Evolutionary conservation across 2,113 vertebrate genomes (phyloP), one percentile per base, ranked within the genome.

Genomic region (Ammospiza nelsoni): DNA sequence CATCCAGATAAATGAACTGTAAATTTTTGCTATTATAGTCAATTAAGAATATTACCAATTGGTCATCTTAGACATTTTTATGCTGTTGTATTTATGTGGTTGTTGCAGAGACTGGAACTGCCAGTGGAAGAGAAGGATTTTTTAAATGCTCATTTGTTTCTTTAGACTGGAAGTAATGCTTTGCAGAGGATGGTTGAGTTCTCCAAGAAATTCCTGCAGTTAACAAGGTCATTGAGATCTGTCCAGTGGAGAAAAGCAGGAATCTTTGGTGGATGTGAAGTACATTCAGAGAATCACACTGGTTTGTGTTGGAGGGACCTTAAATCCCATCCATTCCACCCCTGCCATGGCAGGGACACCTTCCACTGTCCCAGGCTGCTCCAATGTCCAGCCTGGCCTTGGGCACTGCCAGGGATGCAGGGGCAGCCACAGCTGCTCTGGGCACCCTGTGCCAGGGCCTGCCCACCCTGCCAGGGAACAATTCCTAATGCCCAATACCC

Each of bases 321-420:
- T 3, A 65, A 80, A 65, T 0, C 12, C 10, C n/a, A 14, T 2
- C 28, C 19, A 9, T 48, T 0, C 66, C 57, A 39, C 12, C 19
- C 23, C 57, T 63, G 24, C 57, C 48, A 29, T 21, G 37, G 15
- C 75, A 71, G 57, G 49, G 66, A 55, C 66, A 41, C 41, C n/a
- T 87, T 0, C 58, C 66, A 63, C 66, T 6, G 1, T 48, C 41
- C 35, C 66, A 27, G 41, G 49, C 39, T 82, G 61, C 37, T 74
- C 61, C 35, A 35, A 35, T 35, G 35, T 35, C 35, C 37, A 89
- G 0, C 37, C 33, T 74, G 69, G 46, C 33, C 39, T 39, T 39
- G 39, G 39, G 39, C 39, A 39, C 12, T 39, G 11, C 39, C 39
- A 39, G 39, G 39, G 39, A 39, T 39, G 11, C 39, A 39, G 39